Base-by-base conservation (phyloP, 1,140 invertebrate genomes). In the Pissodes strobi region DNA sequence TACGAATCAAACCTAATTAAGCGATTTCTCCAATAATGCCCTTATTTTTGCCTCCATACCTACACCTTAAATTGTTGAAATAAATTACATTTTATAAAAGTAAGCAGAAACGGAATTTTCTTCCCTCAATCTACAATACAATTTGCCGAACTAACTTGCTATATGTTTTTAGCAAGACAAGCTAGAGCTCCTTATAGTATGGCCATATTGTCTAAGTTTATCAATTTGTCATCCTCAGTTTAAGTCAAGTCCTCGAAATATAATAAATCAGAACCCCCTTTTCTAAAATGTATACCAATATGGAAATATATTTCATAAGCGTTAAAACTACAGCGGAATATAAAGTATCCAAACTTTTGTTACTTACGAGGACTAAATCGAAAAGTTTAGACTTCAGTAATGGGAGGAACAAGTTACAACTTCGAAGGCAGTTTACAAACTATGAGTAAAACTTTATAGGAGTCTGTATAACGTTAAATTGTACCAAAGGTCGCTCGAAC, bases 291-390 rank as follows among this genome's bases (percentile, higher is more conserved):
- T 19, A 52, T 46, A 12, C 43, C 43, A 39, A 56, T 53, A 48
- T 45, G 52, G 62, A 64, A 64, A 64, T 64, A 64, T 64, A 58
- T 64, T 64, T 57, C 43, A 53, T 53, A 64, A 64, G 39, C 55
- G 62, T 48, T 64, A 64, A 64, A 64, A 64, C 53, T 51, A 45
- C 62, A 46, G 27, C 45, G 37, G 62, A 64, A 64, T 64, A 64
- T 58, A 64, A 64, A 64, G 62, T 55, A 55, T 55, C 22, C 18
- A 39, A 63, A 63, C 46, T 55, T 55, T 55, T 19, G 49, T 39
- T 34, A 63, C 49, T 55, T 46, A 37, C 60, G 38, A 15, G 17
- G 23, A 46, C 49, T 46, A 63, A 63, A 63, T 53, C 60, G 51
- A 51, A 48, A 63, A 63, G 60, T 63, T 63, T 52, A 18, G 18